Percentiles rank a stretch among this genome's conserved stretches.
phyloP scores from a whole-genome alignment of 2,797 vertebrate genomes.

The Mormyrops boulengeri region DNA sequence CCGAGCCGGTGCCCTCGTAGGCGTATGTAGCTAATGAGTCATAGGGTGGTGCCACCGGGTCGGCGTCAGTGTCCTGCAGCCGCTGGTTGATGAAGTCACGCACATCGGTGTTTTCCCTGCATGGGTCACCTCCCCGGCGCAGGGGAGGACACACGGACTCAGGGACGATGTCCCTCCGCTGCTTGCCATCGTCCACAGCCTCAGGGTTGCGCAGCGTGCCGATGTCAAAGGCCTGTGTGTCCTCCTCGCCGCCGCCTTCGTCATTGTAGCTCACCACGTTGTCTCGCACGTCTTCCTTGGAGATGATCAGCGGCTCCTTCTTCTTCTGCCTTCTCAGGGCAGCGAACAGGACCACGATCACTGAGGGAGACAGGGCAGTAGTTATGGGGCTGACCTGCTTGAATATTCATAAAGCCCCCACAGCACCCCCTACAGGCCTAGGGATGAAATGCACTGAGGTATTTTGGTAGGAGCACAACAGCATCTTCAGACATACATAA shows the following conservation, averaged over 20 bases:
- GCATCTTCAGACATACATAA: background rate
- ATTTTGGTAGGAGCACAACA: background rate
- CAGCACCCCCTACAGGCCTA: background rate
- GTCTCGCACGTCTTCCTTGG: constrained; percentile 96
- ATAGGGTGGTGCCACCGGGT: constrained; percentile 82
- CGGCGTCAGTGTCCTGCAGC: constrained; percentile 83
- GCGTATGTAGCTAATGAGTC: constrained; percentile 81
- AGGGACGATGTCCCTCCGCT: constrained; percentile 81
- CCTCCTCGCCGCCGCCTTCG: constrained; percentile 88
- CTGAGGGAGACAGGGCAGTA: background rate
- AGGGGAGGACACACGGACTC: constrained; percentile 75
- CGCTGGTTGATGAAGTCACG: constrained; percentile 91
- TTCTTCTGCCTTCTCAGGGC: constrained; percentile 89
- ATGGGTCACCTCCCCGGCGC: constrained; percentile 55
- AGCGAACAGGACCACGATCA: constrained; percentile 84
- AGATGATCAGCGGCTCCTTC: constrained; percentile 97
- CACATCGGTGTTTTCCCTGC: constrained; percentile 78
- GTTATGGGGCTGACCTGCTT: background rate
- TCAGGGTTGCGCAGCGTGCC: constrained; percentile 83
- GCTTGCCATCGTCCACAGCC: constrained; percentile 83
- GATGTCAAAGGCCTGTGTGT: constrained; percentile 92
- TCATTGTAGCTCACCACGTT: constrained; percentile 97
- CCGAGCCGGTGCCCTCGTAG: constrained; percentile 79
- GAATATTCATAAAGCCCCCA: background rate
- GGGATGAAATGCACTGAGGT: background rate